These are phyloP conservation scores for Dryadula phaetusa DNA, from an alignment of 2,888 invertebrate species.

Conservation along the genomic window DNA sequence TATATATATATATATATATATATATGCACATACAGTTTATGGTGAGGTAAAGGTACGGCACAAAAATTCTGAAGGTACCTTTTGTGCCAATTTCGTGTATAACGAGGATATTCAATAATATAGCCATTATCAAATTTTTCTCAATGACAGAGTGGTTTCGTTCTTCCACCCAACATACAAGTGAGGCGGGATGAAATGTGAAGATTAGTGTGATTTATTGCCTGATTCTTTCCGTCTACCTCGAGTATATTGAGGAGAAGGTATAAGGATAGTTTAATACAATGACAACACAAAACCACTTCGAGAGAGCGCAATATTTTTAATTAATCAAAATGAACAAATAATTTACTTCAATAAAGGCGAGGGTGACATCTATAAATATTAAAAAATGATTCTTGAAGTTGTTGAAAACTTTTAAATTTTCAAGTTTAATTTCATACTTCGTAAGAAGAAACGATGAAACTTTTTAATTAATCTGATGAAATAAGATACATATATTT, in stretches of 20 bases:
- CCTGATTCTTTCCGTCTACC: not conserved
- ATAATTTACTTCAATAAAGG: slow-evolving; percentile 7
- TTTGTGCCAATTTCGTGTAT: no score
- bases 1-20: no score
- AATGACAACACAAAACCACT: not conserved
- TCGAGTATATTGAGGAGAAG: not conserved
- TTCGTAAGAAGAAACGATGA: slow-evolving; percentile 2
- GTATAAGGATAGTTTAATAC: not conserved
- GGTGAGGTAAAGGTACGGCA: no score
- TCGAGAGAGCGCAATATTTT: not conserved
- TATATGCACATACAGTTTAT: no score
- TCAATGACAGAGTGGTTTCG: not conserved
- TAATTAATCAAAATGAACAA: slow-evolving; percentile 5
- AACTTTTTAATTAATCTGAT: slow-evolving; percentile 14
- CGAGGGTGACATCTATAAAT: slow-evolving; percentile 15
- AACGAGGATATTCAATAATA: not conserved
- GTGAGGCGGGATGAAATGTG: not conserved
- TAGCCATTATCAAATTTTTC: not conserved
- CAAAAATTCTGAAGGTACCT: no score
- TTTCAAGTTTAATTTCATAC: slow-evolving; percentile 14
- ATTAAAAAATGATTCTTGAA: slow-evolving; percentile 18
- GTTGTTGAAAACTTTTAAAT: slow-evolving; percentile 20
- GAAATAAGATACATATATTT: not conserved
- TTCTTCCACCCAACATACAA: not conserved
- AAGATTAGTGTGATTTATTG: not conserved